phyloP scores from a whole-genome alignment of 2,888 invertebrate species.

The Ptilodon capucinus region DNA sequence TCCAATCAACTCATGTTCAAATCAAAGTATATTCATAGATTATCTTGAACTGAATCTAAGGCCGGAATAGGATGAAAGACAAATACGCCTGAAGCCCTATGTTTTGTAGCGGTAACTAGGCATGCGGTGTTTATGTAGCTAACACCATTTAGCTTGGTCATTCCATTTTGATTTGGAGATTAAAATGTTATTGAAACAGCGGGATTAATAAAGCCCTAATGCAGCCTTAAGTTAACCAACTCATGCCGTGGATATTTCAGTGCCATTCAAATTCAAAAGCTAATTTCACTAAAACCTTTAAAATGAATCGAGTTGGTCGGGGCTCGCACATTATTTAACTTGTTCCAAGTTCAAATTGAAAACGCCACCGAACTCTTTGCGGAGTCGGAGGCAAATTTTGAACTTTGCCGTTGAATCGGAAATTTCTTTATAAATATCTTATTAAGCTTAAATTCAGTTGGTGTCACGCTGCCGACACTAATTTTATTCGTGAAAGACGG shows the following conservation, averaged over 20 bases:
- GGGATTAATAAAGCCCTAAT: slow-evolving; percentile 52
- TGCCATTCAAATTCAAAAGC: slow-evolving; percentile 78
- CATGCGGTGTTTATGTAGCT: too few relatives aligned
- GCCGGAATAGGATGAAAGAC: too few relatives aligned
- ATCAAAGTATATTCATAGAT: too few relatives aligned
- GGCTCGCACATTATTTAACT: slow-evolving; percentile 82
- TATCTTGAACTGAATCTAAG: too few relatives aligned
- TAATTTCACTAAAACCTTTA: slow-evolving; percentile 81
- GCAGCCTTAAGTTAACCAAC: slow-evolving; percentile 48
- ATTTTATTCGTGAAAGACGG: slow-evolving; percentile 80
- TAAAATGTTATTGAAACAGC: slow-evolving; percentile 33
- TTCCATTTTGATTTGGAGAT: too few relatives aligned
- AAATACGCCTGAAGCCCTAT: too few relatives aligned
- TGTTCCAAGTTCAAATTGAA: slow-evolving; percentile 82
- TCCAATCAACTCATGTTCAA: too few relatives aligned
- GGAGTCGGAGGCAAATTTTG: slow-evolving; percentile 78
- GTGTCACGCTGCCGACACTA: slow-evolving; percentile 82
- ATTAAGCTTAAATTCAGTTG: slow-evolving; percentile 81
- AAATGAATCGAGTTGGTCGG: slow-evolving; percentile 79
- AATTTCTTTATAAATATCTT: slow-evolving; percentile 83
- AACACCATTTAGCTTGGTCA: too few relatives aligned
- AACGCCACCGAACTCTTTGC: slow-evolving; percentile 80
- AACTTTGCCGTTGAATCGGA: slow-evolving; percentile 82
- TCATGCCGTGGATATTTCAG: slow-evolving; percentile 65
- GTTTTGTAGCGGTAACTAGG: too few relatives aligned